Percentiles rank a stretch among this genome's conserved stretches.
phyloP scores from a whole-genome alignment of 1,140 invertebrate species.

The Nephotettix cincticeps region DNA sequence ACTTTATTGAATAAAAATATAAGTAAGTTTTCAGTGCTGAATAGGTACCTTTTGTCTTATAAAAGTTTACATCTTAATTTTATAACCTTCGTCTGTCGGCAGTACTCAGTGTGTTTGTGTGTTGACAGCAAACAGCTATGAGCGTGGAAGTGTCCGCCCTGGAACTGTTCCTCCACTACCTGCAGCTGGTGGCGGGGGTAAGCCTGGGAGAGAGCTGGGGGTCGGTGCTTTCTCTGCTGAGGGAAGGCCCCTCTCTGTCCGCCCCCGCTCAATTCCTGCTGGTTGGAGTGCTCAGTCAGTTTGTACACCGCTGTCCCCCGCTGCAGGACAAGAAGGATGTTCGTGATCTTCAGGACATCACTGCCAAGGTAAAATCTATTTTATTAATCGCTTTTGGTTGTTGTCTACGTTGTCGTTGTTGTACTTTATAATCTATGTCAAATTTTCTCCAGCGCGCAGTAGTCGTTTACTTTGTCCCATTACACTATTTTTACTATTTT shows the following conservation, averaged over 20 bases:
- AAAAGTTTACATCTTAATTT: no score
- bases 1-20: background rate
- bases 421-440: no score
- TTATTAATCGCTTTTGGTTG: no score
- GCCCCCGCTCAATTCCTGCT: constrained; percentile 82
- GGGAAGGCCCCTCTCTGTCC: constrained; percentile 64
- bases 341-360: constrained; percentile 78
- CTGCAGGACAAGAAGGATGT: constrained; percentile 81
- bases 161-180: constrained; percentile 70
- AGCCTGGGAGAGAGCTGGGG: constrained; percentile 80
- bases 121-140: constrained; percentile 43
- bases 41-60: no score
- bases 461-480: no score
- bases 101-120: constrained; percentile 3
- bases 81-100: background rate
- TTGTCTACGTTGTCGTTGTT: no score
- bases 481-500: no score
- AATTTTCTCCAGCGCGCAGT: no score
- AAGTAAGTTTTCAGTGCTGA: background rate
- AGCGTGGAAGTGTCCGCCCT: constrained; percentile 60
- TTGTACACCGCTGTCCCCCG: constrained; percentile 77
- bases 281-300: constrained; percentile 80
- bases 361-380: constrained; percentile 58
- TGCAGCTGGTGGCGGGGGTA: constrained; percentile 64
- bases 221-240: constrained; percentile 73